These are phyloP conservation scores for Grammomys surdaster DNA, from an alignment of 2,113 vertebrate genomes.

Conservation along the genomic window DNA sequence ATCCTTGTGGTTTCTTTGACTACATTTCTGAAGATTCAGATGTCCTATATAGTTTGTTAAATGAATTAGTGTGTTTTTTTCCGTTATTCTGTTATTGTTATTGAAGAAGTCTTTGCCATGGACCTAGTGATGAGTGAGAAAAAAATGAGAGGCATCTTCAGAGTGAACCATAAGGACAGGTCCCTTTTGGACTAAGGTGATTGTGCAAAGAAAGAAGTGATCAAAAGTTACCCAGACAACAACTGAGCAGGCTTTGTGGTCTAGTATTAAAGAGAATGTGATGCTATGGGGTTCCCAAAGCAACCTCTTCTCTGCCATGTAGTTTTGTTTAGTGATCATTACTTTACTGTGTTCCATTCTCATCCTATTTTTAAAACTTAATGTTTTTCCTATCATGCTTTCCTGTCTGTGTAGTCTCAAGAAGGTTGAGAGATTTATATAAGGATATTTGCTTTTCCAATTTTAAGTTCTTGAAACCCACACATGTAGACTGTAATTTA, in stretches of 20 bases:
- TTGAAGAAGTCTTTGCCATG: not conserved
- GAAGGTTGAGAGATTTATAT: not conserved
- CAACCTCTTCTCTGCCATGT: not conserved
- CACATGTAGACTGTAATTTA: too few species aligned
- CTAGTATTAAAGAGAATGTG: not conserved
- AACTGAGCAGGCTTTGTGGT: not conserved
- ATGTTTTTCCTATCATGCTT: not conserved
- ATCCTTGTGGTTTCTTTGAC: not conserved
- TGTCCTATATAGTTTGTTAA: not conserved
- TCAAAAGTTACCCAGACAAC: not conserved
- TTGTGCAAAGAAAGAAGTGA: not conserved
- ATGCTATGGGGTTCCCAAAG: not conserved
- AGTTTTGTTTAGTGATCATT: not conserved
- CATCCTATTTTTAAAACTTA: not conserved
- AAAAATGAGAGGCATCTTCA: not conserved
- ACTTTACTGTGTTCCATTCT: not conserved
- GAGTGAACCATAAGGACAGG: not conserved
- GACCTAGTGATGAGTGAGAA: not conserved
- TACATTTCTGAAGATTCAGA: not conserved
- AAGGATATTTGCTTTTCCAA: not conserved
- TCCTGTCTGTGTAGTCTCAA: not conserved
- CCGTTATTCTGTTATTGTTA: not conserved
- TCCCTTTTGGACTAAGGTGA: not conserved
- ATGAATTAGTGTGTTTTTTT: not conserved
- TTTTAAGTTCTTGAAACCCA: not conserved